A percentile compares a stretch with the other conserved stretches of the same genome.
Conservation (phyloP, 2,797 vertebrate genomes). For the Setipinna tenuifilis region DNA sequence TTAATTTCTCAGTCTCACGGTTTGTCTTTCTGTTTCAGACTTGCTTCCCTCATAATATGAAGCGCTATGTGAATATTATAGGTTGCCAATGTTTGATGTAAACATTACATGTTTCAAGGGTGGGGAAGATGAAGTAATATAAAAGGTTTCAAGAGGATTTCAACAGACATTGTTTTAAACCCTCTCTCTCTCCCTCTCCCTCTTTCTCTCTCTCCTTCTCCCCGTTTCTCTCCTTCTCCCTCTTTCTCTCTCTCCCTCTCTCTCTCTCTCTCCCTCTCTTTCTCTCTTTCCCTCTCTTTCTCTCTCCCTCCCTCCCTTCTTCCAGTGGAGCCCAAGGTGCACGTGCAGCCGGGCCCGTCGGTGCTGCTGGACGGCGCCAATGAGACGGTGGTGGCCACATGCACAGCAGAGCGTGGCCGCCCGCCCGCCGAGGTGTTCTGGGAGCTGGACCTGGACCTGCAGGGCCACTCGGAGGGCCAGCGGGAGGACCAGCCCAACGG, state of each 20-base stretch:
- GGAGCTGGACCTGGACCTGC: slow-evolving; percentile 79
- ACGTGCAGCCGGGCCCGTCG: slow-evolving; percentile 82
- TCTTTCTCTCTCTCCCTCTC: not conserved
- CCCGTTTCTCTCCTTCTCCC: not conserved
- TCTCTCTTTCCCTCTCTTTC: not conserved
- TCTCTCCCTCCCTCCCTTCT: not conserved
- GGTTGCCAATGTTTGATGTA: too few relatives aligned
- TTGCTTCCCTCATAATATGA: too few relatives aligned
- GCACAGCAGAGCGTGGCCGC: slow-evolving; percentile 90
- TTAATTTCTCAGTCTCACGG: too few relatives aligned
- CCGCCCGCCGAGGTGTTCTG: slow-evolving; percentile 88
- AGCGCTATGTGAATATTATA: too few relatives aligned
- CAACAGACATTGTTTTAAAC: too few relatives aligned
- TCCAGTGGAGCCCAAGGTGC: slow-evolving; percentile 91
- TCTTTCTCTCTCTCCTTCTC: not conserved
- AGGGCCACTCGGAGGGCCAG: slow-evolving; percentile 80
- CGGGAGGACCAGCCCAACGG: slow-evolving; percentile 81
- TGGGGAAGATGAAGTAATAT: too few relatives aligned
- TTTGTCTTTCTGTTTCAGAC: too few relatives aligned
- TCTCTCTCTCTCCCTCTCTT: not conserved
- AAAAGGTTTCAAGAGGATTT: too few relatives aligned
- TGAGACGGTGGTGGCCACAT: slow-evolving; percentile 88
- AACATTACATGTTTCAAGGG: too few relatives aligned
- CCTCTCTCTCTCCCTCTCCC: too few relatives aligned
- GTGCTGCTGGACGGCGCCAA: slow-evolving; percentile 86